Conservation (phyloP, 2,113 vertebrate genomes). For the Brachyhypopomus gauderio region DNA sequence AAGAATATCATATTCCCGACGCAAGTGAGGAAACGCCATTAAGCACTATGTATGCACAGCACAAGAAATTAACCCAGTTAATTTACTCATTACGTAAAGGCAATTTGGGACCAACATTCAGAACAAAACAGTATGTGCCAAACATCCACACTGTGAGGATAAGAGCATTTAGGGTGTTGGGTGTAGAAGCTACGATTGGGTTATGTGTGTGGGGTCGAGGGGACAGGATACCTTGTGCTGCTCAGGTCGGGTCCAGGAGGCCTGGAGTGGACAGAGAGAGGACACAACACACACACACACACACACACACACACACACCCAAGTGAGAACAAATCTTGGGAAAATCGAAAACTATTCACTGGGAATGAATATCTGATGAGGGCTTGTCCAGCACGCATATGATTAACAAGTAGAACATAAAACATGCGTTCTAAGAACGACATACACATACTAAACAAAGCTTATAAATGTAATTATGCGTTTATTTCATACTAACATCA, state of each 20-base stretch:
- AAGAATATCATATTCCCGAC: background rate
- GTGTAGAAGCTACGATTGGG: background rate
- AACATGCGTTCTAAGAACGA: conserved; percentile 27
- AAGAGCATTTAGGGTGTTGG: background rate
- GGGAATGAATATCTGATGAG: conserved; percentile 48
- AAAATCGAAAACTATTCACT: conserved; percentile 46
- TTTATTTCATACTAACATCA: background rate
- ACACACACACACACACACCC: too few relatives aligned
- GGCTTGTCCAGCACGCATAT: conserved; percentile 54
- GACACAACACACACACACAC: conserved; percentile 83
- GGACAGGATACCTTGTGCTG: conserved; percentile 94
- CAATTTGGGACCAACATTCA: background rate
- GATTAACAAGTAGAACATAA: conserved; percentile 26
- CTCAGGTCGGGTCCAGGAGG: conserved; percentile 98
- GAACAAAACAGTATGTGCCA: background rate
- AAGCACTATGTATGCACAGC: background rate
- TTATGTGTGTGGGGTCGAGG: conserved; percentile 27
- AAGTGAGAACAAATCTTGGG: background rate
- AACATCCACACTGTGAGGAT: background rate
- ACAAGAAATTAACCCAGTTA: background rate
- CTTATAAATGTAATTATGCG: background rate
- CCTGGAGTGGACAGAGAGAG: conserved; percentile 96
- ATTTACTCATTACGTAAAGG: background rate
- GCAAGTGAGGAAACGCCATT: background rate
- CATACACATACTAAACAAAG: conserved; percentile 37